These are phyloP conservation scores for Phoxinus dragarum DNA, from an alignment of 2,797 vertebrate genomes.

Conservation along the genomic window DNA sequence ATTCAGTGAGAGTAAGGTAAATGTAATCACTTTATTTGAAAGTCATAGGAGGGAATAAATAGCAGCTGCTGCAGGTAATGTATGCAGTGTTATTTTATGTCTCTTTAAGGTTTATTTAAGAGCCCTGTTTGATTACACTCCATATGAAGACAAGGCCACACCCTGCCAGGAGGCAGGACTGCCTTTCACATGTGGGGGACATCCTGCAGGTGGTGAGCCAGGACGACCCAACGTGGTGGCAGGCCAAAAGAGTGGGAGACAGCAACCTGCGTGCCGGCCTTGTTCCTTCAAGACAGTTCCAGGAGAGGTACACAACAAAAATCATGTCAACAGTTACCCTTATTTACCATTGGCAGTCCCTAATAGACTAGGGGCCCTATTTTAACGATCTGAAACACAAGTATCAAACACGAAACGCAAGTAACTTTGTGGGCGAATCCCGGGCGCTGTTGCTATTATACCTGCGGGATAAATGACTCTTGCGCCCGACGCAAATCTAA, in stretches of 20 bases:
- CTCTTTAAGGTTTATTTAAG: slow-evolving; percentile 91
- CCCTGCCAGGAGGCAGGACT: slow-evolving; percentile 98
- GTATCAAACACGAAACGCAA: too few species aligned
- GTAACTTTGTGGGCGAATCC: too few species aligned
- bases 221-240: slow-evolving; percentile 98
- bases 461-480: too few species aligned
- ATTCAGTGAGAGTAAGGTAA: slow-evolving; percentile 90
- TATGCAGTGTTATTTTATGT: slow-evolving; percentile 51
- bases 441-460: too few species aligned
- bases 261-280: slow-evolving; percentile 95
- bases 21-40: slow-evolving; percentile 40
- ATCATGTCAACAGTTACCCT: not conserved
- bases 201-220: slow-evolving; percentile 98
- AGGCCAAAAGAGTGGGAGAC: slow-evolving; percentile 93
- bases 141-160: slow-evolving; percentile 94
- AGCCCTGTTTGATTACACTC: slow-evolving; percentile 94
- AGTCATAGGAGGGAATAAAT: not conserved
- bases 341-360: not conserved
- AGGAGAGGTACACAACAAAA: slow-evolving; percentile 88
- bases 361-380: not conserved
- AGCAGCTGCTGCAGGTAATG: not conserved
- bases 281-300: slow-evolving; percentile 95
- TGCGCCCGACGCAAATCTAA: too few species aligned
- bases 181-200: slow-evolving; percentile 92
- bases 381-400: too few species aligned